Base-by-base conservation (phyloP, 1,140 invertebrate genomes). In the Micrasema minimum region DNA sequence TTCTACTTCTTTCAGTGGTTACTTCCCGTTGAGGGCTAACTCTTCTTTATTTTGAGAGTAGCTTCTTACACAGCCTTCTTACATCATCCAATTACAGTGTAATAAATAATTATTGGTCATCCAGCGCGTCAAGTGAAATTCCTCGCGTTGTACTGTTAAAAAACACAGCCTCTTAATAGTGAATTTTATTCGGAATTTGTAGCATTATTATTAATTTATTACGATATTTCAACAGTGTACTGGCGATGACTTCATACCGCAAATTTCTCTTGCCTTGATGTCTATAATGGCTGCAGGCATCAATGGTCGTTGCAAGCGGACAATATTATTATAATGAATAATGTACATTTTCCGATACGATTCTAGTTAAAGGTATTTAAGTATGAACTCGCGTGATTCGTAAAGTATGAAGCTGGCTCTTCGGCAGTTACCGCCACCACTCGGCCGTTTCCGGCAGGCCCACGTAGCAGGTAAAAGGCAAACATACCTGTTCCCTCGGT, bases 401-500 rank as follows among this genome's bases (percentile, higher is more conserved):
- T 31, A 7, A 31, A 31, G 26, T 41, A 35, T n/a, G 12, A 5
- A 20, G 23, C 38, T n/a, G 23, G 55, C 11, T 14, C 38, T 22
- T 71, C 69, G 69, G 69, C 35, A 3, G 31, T 23, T 10, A 48
- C 23, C 69, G 69, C 12, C 37, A 11, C 26, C n/a, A 12, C 26
- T 71, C 69, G 69, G 37, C 38, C 11, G 38, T 20, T 23, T 71
- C 62, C 61, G 69, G 11, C 50, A 37, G 26, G 9, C 69, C 61
- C 62, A 71, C 69, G 69, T 71, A 41, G 69, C 69, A 66, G 61
- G 69, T 66, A 69, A 69, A 66, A 65, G 69, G 61, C 61, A 46
- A 65, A 71, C 69, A 50, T 71, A 65, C 61, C 69, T 71, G 61
- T 55, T 51, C 62, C 41, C 41, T 16, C 22, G 46, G 57, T 57